Evolutionary conservation across 37 sponge, comb jelly and placozoan species (phyloP), one percentile per base, ranked within the genome.

Genomic region (Beroe ovata): DNA sequence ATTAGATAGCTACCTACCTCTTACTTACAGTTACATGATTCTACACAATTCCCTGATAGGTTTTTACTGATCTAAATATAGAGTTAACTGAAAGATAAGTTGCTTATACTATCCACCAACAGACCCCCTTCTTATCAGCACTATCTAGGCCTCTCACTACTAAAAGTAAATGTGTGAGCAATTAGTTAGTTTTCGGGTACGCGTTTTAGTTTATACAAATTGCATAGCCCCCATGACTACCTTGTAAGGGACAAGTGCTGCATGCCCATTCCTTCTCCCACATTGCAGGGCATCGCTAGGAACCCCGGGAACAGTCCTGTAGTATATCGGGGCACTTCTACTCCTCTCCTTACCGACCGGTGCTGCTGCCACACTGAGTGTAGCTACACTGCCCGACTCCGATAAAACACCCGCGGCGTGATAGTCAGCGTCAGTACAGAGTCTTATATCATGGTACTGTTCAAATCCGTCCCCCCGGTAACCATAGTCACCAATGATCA

Each of bases 181-280:
- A n/a, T n/a, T n/a, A n/a, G n/a, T n/a, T n/a, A n/a, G n/a, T n/a
- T n/a, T n/a, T n/a, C n/a, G n/a, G n/a, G n/a, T n/a, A n/a, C n/a
- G n/a, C n/a, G n/a, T n/a, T n/a, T n/a, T n/a, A n/a, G n/a, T n/a
- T n/a, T n/a, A n/a, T n/a, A n/a, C n/a, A n/a, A n/a, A n/a, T n/a
- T n/a, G n/a, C n/a, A n/a, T n/a, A n/a, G n/a, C n/a, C n/a, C n/a
- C 54, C 54, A 16, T 47, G 54, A 28, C 18, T 42, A 77, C 84
- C 84, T 77, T 77, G 47, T 77, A 77, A 36, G 84, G 84, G 8
- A 32, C 84, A 1, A 77, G 54, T n/a, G 42, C 38, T 20, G 36
- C 42, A 28, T 77, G 84, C 19, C 84, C 84, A 35, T 77, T 77
- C 54, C 84, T 77, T 25, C 84, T 77, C 1, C 38, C 28, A 41